A percentile compares a stretch with the other conserved stretches of the same genome.
Conservation (phyloP, 2,113 vertebrate genomes). For the Oreocharis arfaki region DNA sequence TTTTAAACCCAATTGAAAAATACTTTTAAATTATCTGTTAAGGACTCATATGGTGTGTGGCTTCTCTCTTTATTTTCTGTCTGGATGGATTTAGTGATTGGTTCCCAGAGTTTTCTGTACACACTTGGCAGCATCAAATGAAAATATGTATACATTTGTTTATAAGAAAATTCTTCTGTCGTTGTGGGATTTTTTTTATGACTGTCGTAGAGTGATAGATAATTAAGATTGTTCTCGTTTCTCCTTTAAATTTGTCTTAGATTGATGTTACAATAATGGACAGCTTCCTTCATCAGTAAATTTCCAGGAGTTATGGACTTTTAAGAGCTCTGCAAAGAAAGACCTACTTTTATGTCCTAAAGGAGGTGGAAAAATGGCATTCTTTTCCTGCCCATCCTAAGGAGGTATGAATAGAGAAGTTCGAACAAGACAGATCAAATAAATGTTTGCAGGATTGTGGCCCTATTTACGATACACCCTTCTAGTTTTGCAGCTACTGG, state of each 20-base stretch:
- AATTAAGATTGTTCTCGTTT: background rate
- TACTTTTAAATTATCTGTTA: background rate
- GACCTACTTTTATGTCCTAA: background rate
- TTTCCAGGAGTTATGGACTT: background rate
- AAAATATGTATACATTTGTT: background rate
- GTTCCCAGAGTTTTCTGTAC: background rate
- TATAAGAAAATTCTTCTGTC: background rate
- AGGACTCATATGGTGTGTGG: background rate
- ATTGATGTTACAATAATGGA: background rate
- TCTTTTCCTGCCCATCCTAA: background rate
- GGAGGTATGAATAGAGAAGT: background rate
- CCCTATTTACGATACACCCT: background rate
- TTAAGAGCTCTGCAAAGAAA: background rate
- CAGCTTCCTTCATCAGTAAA: background rate
- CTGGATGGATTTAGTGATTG: background rate
- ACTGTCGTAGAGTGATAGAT: background rate
- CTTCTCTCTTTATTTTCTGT: background rate
- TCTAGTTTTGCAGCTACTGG: background rate
- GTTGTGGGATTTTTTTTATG: background rate
- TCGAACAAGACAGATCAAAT: fast-evolving
- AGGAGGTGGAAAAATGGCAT: background rate
- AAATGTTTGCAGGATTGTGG: background rate
- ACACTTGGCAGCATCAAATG: background rate
- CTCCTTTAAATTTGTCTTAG: background rate
- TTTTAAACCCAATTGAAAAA: constrained; percentile 30